Conservation (phyloP, 2,888 invertebrate genomes). For the Drosophila phalerata region DNA sequence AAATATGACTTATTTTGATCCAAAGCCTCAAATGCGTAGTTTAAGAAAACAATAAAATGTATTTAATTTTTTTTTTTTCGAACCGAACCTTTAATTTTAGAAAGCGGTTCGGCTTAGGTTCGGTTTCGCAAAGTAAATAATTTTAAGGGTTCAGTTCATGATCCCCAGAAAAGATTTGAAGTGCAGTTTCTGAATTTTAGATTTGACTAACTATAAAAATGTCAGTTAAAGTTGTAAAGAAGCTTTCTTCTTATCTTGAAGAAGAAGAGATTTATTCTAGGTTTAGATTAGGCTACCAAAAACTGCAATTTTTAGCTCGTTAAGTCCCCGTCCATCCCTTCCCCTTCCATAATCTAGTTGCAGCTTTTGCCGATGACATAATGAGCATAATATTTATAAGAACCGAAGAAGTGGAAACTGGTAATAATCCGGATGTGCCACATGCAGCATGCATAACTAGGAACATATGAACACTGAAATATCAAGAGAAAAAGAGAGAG, state of each 20-base stretch:
- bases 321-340: neutral
- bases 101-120: too few relatives aligned
- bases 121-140: too few relatives aligned
- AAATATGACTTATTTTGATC: too few relatives aligned
- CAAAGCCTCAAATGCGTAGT: too few relatives aligned
- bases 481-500: neutral
- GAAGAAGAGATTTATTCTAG: neutral
- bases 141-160: too few relatives aligned
- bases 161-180: too few relatives aligned
- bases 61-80: too few relatives aligned
- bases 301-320: conserved; percentile 15
- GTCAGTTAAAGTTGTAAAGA: neutral
- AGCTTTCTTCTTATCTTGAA: neutral
- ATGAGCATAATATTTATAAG: conserved; percentile 53
- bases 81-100: too few relatives aligned
- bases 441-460: conserved; percentile 32
- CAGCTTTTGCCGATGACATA: conserved; percentile 54
- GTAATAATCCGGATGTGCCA: conserved; percentile 42
- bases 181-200: too few relatives aligned
- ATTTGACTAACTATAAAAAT: neutral
- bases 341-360: neutral
- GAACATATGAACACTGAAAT: conserved; percentile 13
- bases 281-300: conserved; percentile 11
- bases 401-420: conserved; percentile 23
- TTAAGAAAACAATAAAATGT: too few relatives aligned